Evolutionary conservation across 2,888 invertebrate genomes (phyloP).

Genomic region (Pristionchus japonicus): DNA sequence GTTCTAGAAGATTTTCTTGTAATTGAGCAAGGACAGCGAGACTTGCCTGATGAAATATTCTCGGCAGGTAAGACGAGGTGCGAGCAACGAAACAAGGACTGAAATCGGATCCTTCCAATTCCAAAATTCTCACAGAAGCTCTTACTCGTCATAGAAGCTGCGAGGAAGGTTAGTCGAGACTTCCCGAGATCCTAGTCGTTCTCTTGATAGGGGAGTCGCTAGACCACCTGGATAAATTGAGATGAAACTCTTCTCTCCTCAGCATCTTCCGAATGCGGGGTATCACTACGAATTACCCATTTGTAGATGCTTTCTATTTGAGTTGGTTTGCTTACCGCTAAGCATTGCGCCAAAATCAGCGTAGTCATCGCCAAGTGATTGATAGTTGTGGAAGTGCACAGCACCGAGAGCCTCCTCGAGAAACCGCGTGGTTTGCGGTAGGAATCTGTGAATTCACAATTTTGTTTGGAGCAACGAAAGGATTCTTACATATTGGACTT

Average conservation of each 20-base stretch:
- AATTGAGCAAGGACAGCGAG: not conserved
- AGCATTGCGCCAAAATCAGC: not conserved
- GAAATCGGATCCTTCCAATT: not conserved
- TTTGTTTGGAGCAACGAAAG: not conserved
- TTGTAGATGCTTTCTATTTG: not conserved
- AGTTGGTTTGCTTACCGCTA: not conserved
- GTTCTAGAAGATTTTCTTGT: not conserved
- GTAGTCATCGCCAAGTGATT: not conserved
- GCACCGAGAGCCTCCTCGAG: not conserved
- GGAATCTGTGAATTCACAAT: not conserved
- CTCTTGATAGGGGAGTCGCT: not conserved
- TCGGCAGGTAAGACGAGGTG: not conserved
- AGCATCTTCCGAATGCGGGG: no score
- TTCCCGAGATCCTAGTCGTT: not conserved
- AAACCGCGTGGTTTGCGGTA: not conserved
- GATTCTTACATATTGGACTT: not conserved
- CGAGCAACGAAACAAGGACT: not conserved
- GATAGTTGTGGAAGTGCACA: not conserved
- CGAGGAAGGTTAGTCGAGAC: not conserved
- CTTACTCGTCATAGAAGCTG: not conserved
- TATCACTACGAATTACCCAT: no score
- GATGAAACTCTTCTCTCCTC: no score
- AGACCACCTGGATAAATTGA: not conserved
- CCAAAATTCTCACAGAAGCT: not conserved
- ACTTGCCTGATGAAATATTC: conserved; percentile 4